These are phyloP conservation scores for Parnassius apollo DNA, from an alignment of 2,888 invertebrate genomes.

Conservation along the genomic window DNA sequence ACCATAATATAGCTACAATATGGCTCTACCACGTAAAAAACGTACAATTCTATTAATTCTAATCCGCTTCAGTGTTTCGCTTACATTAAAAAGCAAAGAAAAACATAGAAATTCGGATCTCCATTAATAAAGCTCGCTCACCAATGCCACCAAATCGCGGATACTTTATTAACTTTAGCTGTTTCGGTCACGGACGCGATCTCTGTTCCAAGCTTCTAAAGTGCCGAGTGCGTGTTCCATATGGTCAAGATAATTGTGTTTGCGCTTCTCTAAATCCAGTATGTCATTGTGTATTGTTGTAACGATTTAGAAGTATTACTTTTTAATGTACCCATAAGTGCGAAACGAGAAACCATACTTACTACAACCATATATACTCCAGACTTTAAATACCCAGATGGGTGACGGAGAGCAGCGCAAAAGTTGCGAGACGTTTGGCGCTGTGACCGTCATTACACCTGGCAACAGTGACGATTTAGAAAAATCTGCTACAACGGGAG, in stretches of 20 bases:
- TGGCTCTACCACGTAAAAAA: too few species aligned
- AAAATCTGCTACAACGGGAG: too few species aligned
- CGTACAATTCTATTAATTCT: too few species aligned
- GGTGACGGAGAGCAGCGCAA: too few species aligned
- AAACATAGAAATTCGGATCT: conserved; percentile 21
- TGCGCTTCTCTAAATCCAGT: neutral
- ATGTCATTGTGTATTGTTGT: neutral
- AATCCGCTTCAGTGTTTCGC: conserved; percentile 7
- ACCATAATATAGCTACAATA: too few species aligned
- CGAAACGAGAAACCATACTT: too few species aligned
- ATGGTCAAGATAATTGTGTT: conserved; percentile 8
- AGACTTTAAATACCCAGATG: too few species aligned
- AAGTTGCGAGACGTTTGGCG: too few species aligned
- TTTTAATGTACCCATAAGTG: too few species aligned
- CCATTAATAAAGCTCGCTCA: conserved; percentile 30
- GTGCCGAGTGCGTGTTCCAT: conserved; percentile 9
- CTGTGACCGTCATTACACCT: too few species aligned
- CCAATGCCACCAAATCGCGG: conserved; percentile 27
- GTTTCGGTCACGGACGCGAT: conserved; percentile 18
- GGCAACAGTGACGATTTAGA: too few species aligned
- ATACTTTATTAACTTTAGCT: conserved; percentile 30
- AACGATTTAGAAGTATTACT: neutral
- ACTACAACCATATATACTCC: too few species aligned
- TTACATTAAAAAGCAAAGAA: neutral
- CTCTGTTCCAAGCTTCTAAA: neutral